These are phyloP conservation scores for Lagodon rhomboides DNA, from an alignment of 2,797 vertebrate genomes.

Conservation along the genomic window DNA sequence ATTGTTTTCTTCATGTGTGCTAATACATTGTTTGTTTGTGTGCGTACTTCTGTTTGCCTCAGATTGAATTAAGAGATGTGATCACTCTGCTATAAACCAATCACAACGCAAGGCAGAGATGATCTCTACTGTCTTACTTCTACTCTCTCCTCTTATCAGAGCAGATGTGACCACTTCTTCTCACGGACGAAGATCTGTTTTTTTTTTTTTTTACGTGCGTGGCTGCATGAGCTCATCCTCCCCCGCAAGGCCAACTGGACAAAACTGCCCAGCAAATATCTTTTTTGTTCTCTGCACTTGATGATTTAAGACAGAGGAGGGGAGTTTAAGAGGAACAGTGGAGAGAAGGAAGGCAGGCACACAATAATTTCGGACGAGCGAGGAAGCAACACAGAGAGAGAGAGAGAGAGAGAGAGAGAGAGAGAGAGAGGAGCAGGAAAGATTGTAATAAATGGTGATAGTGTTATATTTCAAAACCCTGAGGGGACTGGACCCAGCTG, in stretches of 20 bases:
- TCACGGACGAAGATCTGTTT: no score
- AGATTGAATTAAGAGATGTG: neutral
- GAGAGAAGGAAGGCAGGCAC: neutral
- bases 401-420: conserved; percentile 1
- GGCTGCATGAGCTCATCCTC: neutral
- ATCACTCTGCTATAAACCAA: neutral
- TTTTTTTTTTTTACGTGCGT: no score
- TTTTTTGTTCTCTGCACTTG: conserved; percentile 14
- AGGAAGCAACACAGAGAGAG: conserved; percentile 5
- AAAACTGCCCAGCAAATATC: neutral
- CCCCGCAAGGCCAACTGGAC: neutral
- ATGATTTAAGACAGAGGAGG: conserved; percentile 29
- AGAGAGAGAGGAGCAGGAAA: conserved; percentile 9
- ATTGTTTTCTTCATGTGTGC: neutral
- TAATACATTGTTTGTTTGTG: neutral
- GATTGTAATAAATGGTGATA: conserved; percentile 58
- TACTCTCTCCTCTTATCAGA: neutral
- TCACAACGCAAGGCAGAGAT: neutral
- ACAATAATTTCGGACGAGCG: conserved; percentile 14
- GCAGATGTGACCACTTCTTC: no score
- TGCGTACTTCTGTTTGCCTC: neutral
- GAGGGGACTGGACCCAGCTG: conserved; percentile 59
- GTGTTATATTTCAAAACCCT: conserved; percentile 57
- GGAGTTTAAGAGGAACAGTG: neutral
- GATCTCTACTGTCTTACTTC: neutral